These are phyloP conservation scores for Thecocarcelia acutangulata DNA, from an alignment of 2,888 invertebrate species.

Conservation along the genomic window DNA sequence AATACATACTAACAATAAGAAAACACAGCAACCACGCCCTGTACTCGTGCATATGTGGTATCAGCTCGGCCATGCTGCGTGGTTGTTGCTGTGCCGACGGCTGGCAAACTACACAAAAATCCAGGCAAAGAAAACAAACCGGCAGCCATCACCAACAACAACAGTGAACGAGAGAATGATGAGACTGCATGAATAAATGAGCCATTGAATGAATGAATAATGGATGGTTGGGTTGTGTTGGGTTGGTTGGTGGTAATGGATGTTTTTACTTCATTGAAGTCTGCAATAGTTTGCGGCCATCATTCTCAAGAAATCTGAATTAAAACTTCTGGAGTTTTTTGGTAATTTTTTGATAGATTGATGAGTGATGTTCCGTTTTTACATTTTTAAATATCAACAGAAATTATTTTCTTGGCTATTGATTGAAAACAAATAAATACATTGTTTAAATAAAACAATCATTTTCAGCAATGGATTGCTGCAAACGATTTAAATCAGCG, in stretches of 20 bases:
- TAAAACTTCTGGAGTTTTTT: no score
- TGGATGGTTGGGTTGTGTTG: no score
- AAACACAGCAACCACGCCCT: slow-evolving; percentile 60
- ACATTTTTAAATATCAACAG: no score
- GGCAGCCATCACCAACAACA: slow-evolving; percentile 39
- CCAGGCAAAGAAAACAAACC: neutral
- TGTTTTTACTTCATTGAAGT: slow-evolving; percentile 2
- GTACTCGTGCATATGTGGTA: slow-evolving; percentile 1
- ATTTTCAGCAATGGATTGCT: no score
- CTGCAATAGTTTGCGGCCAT: slow-evolving; percentile 44
- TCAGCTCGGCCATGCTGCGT: slow-evolving; percentile 21
- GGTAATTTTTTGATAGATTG: no score
- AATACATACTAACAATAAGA: slow-evolving; percentile 24
- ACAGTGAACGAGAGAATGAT: slow-evolving; percentile 25
- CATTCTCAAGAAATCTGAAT: slow-evolving; percentile 9
- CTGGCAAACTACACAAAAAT: no score
- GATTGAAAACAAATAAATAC: no score
- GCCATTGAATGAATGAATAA: neutral
- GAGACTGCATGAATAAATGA: neutral
- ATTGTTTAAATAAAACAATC: no score
- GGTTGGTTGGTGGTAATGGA: slow-evolving; percentile 23
- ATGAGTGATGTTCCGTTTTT: no score
- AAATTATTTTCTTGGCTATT: no score
- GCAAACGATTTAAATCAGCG: no score
- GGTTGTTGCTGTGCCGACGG: slow-evolving; percentile 54